Evolutionary conservation across 2,113 vertebrate species (phyloP).

Genomic region (Lathamus discolor): DNA sequence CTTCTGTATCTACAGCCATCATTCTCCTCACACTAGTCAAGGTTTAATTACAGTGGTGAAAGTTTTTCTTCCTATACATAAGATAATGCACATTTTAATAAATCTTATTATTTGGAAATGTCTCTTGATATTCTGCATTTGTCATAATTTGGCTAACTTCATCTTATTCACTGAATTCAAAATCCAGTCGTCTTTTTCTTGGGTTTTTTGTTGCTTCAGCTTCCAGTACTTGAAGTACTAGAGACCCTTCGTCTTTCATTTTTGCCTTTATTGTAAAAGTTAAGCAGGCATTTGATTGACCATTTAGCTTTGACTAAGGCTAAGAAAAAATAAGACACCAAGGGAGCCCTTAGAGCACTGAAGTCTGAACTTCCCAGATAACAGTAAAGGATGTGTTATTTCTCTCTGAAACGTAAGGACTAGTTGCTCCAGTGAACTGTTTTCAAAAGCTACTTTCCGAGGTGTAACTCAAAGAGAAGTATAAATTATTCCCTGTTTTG

Average conservation of each 20-base stretch:
- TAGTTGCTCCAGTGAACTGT: constrained; percentile 20
- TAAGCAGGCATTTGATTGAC: constrained; percentile 4
- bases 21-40: neutral
- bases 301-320: neutral
- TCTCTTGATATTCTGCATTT: neutral
- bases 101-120: neutral
- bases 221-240: neutral
- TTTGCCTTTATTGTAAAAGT: constrained; percentile 27
- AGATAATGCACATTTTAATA: neutral
- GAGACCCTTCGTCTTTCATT: neutral
- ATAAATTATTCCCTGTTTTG: constrained; percentile 2
- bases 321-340: neutral
- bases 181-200: neutral
- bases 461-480: neutral
- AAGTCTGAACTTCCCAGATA: neutral
- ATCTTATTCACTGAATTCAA: constrained; percentile 1
- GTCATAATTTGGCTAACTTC: neutral
- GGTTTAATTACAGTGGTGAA: constrained; percentile 2
- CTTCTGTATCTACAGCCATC: neutral
- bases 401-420: neutral
- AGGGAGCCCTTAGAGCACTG: neutral
- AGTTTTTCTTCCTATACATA: neutral
- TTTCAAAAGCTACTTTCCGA: constrained; percentile 37
- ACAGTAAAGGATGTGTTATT: neutral
- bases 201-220: neutral